These are phyloP conservation scores for Vandiemenella viatica DNA, from an alignment of 2,888 invertebrate genomes.

Conservation along the genomic window DNA sequence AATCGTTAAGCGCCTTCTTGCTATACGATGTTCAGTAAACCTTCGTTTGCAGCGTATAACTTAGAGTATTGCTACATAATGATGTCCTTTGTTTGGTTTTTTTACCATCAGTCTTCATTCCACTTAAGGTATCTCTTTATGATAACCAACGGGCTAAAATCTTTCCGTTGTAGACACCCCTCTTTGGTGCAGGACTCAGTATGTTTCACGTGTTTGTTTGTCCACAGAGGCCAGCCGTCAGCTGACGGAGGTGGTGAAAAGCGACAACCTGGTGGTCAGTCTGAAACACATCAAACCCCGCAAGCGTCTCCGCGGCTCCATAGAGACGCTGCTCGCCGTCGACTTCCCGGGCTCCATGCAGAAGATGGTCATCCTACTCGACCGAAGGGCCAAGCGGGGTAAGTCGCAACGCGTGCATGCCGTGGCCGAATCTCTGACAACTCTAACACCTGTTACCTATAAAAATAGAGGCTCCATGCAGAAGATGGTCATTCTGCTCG, in stretches of 20 bases:
- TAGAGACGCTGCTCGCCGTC: slow-evolving; percentile 38
- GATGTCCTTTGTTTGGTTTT: too few species aligned
- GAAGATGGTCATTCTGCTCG: slow-evolving; percentile 38
- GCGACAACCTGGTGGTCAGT: slow-evolving; percentile 36
- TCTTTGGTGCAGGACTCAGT: too few species aligned
- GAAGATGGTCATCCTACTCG: slow-evolving; percentile 38
- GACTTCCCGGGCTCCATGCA: slow-evolving; percentile 37
- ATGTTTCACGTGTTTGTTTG: too few species aligned
- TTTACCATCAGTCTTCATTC: too few species aligned
- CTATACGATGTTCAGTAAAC: too few species aligned
- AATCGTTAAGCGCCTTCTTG: too few species aligned
- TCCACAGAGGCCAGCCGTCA: slow-evolving; percentile 25
- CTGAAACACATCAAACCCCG: slow-evolving; percentile 36
- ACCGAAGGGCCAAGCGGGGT: slow-evolving; percentile 39
- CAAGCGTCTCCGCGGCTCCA: slow-evolving; percentile 28
- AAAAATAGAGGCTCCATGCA: slow-evolving; percentile 33
- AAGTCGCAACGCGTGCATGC: slow-evolving; percentile 15
- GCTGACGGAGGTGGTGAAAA: slow-evolving; percentile 34
- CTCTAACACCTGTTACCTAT: too few species aligned
- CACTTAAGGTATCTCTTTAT: too few species aligned
- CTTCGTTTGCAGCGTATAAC: too few species aligned
- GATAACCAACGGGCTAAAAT: too few species aligned
- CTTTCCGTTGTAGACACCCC: too few species aligned
- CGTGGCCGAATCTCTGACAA: not conserved
- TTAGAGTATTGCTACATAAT: too few species aligned